phyloP scores from a whole-genome alignment of 2,113 vertebrate species.

The Antennarius striatus region DNA sequence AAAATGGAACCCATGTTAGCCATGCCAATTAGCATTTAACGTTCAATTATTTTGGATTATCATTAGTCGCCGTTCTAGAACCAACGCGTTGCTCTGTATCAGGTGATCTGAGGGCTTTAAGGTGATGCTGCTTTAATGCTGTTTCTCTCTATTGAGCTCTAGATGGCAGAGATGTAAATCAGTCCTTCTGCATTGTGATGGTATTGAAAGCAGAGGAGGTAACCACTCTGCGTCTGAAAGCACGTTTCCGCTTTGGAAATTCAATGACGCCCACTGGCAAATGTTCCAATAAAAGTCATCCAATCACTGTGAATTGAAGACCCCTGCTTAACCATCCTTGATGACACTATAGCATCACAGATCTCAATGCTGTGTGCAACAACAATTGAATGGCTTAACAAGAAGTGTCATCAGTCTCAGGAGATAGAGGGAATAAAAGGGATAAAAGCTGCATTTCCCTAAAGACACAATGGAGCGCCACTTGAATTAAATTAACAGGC shows the following conservation, averaged over 20 bases:
- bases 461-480: background rate
- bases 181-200: background rate
- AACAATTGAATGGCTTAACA: conserved; percentile 1
- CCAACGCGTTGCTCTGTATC: no score
- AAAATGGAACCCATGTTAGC: no score
- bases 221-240: background rate
- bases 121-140: no score
- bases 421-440: background rate
- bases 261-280: background rate
- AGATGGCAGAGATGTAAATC: background rate
- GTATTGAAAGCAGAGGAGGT: no score
- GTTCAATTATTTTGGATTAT: no score
- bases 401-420: background rate
- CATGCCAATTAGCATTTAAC: no score
- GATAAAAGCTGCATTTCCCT: background rate
- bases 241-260: background rate
- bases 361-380: background rate
- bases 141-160: no score
- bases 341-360: background rate
- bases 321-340: background rate
- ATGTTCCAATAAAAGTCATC: background rate
- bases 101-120: no score
- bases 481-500: no score
- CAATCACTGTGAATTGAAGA: background rate
- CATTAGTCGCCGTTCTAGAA: no score